Evolutionary conservation across 2,113 vertebrate species (phyloP).

Genomic region (Mormyrus lacerda): DNA sequence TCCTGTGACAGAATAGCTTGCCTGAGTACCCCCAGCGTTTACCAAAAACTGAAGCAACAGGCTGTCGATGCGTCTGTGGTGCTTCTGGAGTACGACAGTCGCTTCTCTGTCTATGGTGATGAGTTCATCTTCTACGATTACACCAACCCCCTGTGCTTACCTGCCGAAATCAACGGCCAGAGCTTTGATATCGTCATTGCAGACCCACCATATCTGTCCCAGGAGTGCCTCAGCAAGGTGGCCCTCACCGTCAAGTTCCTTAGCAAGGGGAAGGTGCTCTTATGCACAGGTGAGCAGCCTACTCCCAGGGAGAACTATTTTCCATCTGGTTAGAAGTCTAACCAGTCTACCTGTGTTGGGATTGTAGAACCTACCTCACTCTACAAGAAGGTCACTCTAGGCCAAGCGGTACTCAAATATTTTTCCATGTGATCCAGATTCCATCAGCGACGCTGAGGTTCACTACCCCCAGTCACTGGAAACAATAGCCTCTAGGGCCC

Average conservation of each 20-base stretch:
- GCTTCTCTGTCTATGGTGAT: slow-evolving; percentile 79
- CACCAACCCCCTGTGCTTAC: slow-evolving; percentile 72
- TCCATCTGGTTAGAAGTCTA: not conserved
- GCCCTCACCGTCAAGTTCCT: slow-evolving; percentile 75
- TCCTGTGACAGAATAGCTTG: slow-evolving; percentile 75
- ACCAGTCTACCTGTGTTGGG: not conserved
- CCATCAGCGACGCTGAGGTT: not conserved
- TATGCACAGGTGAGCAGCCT: slow-evolving; percentile 78
- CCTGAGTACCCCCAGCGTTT: slow-evolving; percentile 81
- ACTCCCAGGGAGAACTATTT: not conserved
- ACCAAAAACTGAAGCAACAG: slow-evolving; percentile 81
- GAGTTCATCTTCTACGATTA: slow-evolving; percentile 93
- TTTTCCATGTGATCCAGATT: not conserved
- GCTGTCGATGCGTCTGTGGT: slow-evolving; percentile 46
- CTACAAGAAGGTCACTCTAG: not conserved
- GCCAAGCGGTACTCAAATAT: not conserved
- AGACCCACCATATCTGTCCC: slow-evolving; percentile 87
- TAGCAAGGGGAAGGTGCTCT: slow-evolving; percentile 78
- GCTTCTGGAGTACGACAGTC: slow-evolving; percentile 81
- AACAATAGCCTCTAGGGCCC: too few species aligned
- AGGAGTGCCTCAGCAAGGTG: slow-evolving; percentile 85
- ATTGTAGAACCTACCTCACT: too few species aligned
- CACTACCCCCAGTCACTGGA: not conserved
- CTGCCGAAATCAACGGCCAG: slow-evolving; percentile 48
- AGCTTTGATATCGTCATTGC: slow-evolving; percentile 87